Evolutionary conservation across 2,888 invertebrate genomes (phyloP), one percentile per base, ranked within the genome.

Genomic region (Mallateleia sp.): DNA sequence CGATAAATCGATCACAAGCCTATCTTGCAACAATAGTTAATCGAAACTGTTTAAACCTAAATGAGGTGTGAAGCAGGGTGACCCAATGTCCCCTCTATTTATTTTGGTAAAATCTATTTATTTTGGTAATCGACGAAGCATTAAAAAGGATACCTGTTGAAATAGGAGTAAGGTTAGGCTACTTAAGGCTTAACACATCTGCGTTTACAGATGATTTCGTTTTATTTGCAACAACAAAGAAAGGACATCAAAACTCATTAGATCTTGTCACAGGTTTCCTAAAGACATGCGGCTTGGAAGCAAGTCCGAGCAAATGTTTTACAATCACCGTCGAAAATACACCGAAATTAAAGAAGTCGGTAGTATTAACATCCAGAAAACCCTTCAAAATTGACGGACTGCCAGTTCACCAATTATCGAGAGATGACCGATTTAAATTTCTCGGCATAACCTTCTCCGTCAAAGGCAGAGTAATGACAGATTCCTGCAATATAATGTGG

Each of bases 51-150:
- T 90, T 1, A 25, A 28, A 15, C 28, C 88, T 0, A 18, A n/a
- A 0, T 25, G 94, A 93, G 94, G 95, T 92, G 93, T 96, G 93
- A 95, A 95, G 95, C 95, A 95, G 95, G 93, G 95, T 93, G 95
- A 96, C 94, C 95, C 95, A 0, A 32, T 89, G 0, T 87, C 89
- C 0, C 89, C 88, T 0, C 56, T 89, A 0, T 1, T 85, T n/a
- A n/a, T n/a, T n/a, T n/a, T n/a, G n/a, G n/a, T n/a, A n/a, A n/a
- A n/a, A n/a, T n/a, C n/a, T n/a, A 0, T 90, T 88, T 20, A 79
- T 86, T 7, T 5, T 86, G 0, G 15, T 89, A 1, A 82, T 89
- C 1, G 77, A 90, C 24, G 69, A 60, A 7, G 32, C 79, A 0
- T 34, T 88, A 0, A 14, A 34, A n/a, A 2, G 11, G 0, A 4